These are phyloP conservation scores for Argyresthia goedartella DNA, from an alignment of 2,888 invertebrate genomes.

Conservation along the genomic window DNA sequence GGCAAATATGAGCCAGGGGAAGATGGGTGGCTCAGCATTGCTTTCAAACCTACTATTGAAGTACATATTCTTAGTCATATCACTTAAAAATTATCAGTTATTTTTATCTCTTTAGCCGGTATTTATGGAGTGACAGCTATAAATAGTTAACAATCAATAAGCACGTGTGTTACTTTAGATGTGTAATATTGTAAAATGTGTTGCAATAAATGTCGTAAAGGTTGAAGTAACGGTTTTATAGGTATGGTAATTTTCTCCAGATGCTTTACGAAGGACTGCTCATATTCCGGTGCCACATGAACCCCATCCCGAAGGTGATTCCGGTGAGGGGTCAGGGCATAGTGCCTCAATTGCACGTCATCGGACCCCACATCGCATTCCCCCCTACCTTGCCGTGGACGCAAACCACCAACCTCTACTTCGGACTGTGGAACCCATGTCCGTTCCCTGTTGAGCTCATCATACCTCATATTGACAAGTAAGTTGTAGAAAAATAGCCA, in stretches of 20 bases:
- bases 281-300: constrained; percentile 62
- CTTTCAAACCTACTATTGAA: constrained; percentile 69
- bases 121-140: not conserved
- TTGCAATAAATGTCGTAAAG: too few species aligned
- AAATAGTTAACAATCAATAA: not conserved
- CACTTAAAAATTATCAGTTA: not conserved
- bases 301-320: constrained; percentile 54
- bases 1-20: constrained; percentile 63
- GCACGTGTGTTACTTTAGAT: too few species aligned
- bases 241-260: constrained; percentile 19
- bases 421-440: constrained; percentile 75
- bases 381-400: constrained; percentile 75
- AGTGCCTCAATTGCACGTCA: constrained; percentile 63
- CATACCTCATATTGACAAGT: constrained; percentile 77
- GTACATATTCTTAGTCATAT: constrained; percentile 17
- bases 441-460: constrained; percentile 77
- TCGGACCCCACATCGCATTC: constrained; percentile 66
- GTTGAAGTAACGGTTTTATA: too few species aligned
- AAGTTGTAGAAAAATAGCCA: constrained; percentile 21
- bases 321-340: constrained; percentile 65
- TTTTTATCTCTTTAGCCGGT: not conserved
- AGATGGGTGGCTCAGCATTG: constrained; percentile 61
- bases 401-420: constrained; percentile 64
- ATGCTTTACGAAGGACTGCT: constrained; percentile 49
- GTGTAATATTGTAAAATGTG: too few species aligned